Conservation (phyloP, 2,113 vertebrate genomes). For the zebrafish (Danio rerio) region DNA sequence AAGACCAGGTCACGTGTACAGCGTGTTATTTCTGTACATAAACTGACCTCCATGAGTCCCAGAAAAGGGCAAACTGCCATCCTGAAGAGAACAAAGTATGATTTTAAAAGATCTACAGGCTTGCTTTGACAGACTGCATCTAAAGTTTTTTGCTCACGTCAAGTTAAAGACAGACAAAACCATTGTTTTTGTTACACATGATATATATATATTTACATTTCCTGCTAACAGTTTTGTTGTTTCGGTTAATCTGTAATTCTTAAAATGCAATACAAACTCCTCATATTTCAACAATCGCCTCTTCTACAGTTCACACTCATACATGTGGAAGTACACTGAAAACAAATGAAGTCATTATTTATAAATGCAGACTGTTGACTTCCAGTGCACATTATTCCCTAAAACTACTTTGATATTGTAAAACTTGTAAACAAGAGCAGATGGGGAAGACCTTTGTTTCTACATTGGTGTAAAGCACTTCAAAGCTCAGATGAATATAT, state of each 20-base stretch:
- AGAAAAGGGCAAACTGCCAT: neutral
- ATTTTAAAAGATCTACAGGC: neutral
- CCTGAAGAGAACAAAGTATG: neutral
- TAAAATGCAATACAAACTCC: neutral
- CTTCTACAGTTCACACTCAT: neutral
- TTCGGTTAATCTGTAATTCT: neutral
- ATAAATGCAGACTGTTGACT: neutral
- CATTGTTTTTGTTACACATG: neutral
- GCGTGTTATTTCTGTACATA: neutral
- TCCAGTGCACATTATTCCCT: neutral
- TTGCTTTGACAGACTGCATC: neutral
- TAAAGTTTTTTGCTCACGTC: neutral
- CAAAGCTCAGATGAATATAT: neutral
- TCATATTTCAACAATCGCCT: neutral
- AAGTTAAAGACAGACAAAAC: neutral
- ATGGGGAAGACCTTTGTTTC: no score
- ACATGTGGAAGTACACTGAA: neutral
- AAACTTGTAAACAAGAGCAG: neutral
- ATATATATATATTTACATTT: neutral
- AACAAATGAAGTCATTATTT: neutral
- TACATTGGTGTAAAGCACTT: no score
- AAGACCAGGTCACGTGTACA: slow-evolving; percentile 3
- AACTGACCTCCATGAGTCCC: neutral
- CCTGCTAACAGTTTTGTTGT: neutral
- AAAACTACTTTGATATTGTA: neutral